Conservation (phyloP, 1,140 invertebrate genomes). For the Heliconius congener region DNA sequence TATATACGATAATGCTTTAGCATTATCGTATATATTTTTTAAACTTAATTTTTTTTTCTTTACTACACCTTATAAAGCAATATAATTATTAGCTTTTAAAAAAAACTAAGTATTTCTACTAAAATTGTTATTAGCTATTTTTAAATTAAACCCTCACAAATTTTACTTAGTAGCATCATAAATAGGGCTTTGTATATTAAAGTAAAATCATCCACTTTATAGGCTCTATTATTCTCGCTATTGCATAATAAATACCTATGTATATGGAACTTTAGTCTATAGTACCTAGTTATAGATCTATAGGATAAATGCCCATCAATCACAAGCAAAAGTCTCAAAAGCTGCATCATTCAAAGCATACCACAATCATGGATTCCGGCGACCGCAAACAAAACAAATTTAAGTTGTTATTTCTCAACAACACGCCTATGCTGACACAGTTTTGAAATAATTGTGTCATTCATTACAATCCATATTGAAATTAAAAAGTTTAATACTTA, state of each 20-base stretch:
- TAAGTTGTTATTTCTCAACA: slow-evolving; percentile 11
- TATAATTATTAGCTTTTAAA: too few relatives aligned
- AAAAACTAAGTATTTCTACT: neutral
- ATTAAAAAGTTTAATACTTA: neutral
- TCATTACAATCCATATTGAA: neutral
- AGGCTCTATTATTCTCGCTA: neutral
- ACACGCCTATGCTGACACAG: neutral
- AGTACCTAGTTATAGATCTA: neutral
- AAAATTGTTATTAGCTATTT: neutral
- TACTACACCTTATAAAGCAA: too few relatives aligned
- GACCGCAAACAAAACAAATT: slow-evolving; percentile 15
- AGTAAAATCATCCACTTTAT: too few relatives aligned
- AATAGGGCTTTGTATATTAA: too few relatives aligned
- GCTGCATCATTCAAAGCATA: slow-evolving; percentile 5
- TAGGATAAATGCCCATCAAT: neutral
- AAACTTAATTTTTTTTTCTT: too few relatives aligned
- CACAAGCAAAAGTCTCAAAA: slow-evolving; percentile 4
- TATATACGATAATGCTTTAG: too few relatives aligned
- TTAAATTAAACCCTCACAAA: neutral
- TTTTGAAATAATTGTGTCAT: neutral
- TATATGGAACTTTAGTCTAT: too few relatives aligned
- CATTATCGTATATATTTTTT: too few relatives aligned
- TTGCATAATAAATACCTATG: neutral
- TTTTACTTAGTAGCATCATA: neutral
- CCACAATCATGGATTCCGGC: neutral